phyloP scores from a whole-genome alignment of 2,797 vertebrate species.

The Hapalemur alaotrensis region DNA sequence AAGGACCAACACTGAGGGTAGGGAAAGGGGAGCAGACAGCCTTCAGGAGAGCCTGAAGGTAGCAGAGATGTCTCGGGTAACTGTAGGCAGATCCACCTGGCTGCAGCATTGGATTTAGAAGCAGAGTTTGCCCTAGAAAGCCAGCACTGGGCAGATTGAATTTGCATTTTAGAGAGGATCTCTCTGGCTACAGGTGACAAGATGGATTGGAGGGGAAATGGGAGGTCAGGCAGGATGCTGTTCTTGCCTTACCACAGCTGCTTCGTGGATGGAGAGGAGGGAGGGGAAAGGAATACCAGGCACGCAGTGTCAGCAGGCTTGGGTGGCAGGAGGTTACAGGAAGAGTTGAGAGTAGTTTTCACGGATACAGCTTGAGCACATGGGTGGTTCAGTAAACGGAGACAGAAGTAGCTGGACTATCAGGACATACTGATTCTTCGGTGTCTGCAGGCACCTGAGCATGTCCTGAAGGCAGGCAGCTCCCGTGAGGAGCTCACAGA shows the following conservation, averaged over 20 bases:
- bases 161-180: not conserved
- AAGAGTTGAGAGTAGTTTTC: not conserved
- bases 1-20: not conserved
- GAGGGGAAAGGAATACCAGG: not conserved
- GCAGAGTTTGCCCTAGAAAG: not conserved
- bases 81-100: not conserved
- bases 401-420: not conserved
- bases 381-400: not conserved
- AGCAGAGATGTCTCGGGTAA: not conserved
- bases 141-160: not conserved
- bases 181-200: not conserved
- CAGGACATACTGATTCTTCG: not conserved
- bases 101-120: not conserved
- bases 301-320: fast-evolving
- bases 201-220: not conserved
- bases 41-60: not conserved
- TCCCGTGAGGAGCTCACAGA: not conserved
- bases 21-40: not conserved
- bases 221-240: not conserved
- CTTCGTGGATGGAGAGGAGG: not conserved
- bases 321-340: not conserved
- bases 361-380: not conserved
- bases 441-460: not conserved
- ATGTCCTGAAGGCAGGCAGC: not conserved
- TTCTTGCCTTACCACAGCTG: not conserved